Evolutionary conservation across 2,797 vertebrate genomes (phyloP), one percentile per base, ranked within the genome.

Genomic region (Potorous gilbertii): DNA sequence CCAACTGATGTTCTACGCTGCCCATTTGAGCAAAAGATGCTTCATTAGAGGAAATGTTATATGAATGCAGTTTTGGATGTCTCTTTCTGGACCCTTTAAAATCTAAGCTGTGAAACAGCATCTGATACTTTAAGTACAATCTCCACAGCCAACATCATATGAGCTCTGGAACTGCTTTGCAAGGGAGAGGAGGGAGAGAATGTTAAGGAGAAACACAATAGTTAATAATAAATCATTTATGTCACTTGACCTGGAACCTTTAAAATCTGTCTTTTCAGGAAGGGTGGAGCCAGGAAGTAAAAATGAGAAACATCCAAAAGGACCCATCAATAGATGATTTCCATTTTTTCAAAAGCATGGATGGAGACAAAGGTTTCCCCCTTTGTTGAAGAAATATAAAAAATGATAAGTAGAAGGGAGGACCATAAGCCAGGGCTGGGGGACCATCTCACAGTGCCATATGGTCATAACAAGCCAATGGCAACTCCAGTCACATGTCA

Each of bases 31-130:
- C 98, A 98, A 98, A 97, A 97, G 96, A 97, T 95, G 94, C 93
- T 97, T 96, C 97, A 97, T 98, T 97, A 96, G 97, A 98, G 96
- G 95, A 97, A 97, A 97, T 97, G 97, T 97, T 97, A 97, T 97
- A 97, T 97, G 98, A 97, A 97, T 97, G 98, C 97, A 92, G 97
- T 98, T 98, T 98, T 98, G 98, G 96, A 97, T 98, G 95, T 97
- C 96, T 98, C 98, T 98, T 98, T 97, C 96, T 97, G 97, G 98
- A 97, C 95, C 57, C 74, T 95, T 98, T 98, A 98, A 98, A 98
- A 98, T 97, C 97, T 97, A 98, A 98, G 97, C 98, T 98, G 98
- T 98, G 97, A 98, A 97, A 98, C 96, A 97, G 97, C 98, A 98
- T 98, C 98, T 98, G 97, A 98, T 97, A 96, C 98, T 98, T 98